These are phyloP conservation scores for Macrophya annulata DNA, from an alignment of 2,888 invertebrate genomes.

Conservation along the genomic window DNA sequence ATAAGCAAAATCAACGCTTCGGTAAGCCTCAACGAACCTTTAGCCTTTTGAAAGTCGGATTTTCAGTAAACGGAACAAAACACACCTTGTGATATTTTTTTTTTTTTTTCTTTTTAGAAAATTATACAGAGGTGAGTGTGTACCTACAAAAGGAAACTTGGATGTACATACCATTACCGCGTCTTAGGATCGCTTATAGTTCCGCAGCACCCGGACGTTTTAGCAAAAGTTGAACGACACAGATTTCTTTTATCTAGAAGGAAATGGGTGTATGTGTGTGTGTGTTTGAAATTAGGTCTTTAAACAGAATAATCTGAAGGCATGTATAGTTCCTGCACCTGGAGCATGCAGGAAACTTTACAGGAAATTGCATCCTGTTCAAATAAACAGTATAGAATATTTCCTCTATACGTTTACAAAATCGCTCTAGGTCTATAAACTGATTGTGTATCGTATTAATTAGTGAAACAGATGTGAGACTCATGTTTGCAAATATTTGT, in stretches of 20 bases:
- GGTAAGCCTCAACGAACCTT: background rate
- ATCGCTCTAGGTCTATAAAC: background rate
- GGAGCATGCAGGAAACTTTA: background rate
- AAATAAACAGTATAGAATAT: slow-evolving; percentile 26
- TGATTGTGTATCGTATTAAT: slow-evolving; percentile 2
- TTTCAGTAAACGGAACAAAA: background rate
- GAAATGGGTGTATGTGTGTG: background rate
- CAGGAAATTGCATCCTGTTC: slow-evolving; percentile 29
- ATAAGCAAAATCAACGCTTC: background rate
- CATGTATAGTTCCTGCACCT: background rate
- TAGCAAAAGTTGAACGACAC: slow-evolving; percentile 26
- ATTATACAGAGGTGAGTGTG: background rate
- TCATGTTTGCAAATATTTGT: background rate
- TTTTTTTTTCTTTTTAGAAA: background rate
- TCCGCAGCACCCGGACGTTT: slow-evolving; percentile 33
- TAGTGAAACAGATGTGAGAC: background rate
- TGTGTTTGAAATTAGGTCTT: slow-evolving; percentile 33
- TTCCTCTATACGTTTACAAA: background rate
- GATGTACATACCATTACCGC: slow-evolving; percentile 48
- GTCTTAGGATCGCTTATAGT: slow-evolving; percentile 49
- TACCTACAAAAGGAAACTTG: slow-evolving; percentile 8
- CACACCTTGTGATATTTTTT: background rate
- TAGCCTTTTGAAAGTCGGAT: background rate
- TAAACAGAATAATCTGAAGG: slow-evolving; percentile 8
- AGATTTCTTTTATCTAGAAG: background rate